These are phyloP conservation scores for Oreortyx pictus DNA, from an alignment of 2,797 vertebrate species.

Conservation along the genomic window DNA sequence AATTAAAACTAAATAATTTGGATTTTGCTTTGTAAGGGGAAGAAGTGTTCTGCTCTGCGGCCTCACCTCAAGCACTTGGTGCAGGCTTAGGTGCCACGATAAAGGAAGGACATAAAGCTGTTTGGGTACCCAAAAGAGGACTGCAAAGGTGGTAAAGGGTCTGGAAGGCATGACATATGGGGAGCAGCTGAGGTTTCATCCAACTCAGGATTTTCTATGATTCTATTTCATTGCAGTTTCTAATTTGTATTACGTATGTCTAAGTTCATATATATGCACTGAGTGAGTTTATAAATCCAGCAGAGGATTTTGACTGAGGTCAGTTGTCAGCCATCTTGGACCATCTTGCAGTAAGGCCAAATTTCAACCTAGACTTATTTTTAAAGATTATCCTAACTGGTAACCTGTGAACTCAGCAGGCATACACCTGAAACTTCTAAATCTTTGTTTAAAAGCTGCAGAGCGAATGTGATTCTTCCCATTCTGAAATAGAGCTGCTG, in stretches of 20 bases:
- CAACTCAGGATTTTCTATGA: neutral
- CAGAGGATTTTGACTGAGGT: neutral
- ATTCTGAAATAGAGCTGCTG: constrained; percentile 80
- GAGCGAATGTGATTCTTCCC: constrained; percentile 76
- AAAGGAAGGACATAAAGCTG: neutral
- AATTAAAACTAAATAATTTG: neutral
- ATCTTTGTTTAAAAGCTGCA: constrained; percentile 74
- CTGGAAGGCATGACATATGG: neutral
- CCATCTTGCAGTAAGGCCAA: neutral
- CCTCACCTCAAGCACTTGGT: neutral
- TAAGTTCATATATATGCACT: neutral
- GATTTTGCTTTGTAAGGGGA: neutral
- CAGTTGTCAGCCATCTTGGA: neutral
- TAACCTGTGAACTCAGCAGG: neutral
- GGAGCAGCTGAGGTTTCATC: neutral
- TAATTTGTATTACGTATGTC: neutral
- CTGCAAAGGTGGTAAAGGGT: neutral
- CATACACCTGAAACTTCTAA: neutral
- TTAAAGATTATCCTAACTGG: neutral
- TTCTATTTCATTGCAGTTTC: neutral
- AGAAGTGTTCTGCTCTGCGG: neutral
- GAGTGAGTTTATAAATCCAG: neutral
- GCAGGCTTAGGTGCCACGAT: neutral
- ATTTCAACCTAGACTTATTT: neutral
- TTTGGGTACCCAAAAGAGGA: neutral